phyloP scores from a whole-genome alignment of 2,797 vertebrate species.

The Meriones psammophilus region DNA sequence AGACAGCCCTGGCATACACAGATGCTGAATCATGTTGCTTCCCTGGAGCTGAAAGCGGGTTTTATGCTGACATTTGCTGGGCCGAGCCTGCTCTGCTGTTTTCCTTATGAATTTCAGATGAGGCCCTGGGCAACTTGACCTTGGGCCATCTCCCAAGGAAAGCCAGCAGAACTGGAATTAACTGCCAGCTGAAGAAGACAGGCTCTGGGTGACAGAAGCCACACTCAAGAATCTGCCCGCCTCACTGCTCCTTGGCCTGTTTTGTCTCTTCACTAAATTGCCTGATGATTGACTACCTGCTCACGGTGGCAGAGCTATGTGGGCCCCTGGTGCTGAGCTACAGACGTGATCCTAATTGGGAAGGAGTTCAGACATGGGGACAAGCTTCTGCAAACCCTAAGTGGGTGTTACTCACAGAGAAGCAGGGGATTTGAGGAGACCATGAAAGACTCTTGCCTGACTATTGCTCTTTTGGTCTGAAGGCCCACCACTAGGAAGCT shows the following conservation, averaged over 20 bases:
- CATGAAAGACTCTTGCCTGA: neutral
- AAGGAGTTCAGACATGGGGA: fast-evolving
- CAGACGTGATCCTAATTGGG: fast-evolving
- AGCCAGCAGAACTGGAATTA: neutral
- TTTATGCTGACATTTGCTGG: slow-evolving; percentile 8
- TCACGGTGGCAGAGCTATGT: neutral
- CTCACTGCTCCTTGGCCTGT: too few relatives aligned
- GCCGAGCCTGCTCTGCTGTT: neutral
- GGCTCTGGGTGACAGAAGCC: neutral
- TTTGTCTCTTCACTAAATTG: neutral
- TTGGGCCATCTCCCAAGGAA: neutral
- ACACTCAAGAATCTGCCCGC: neutral
- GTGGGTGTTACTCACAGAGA: neutral
- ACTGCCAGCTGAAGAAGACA: neutral
- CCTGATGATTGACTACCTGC: fast-evolving
- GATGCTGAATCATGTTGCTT: neutral
- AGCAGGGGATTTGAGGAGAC: neutral
- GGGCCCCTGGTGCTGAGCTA: neutral
- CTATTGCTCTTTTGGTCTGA: neutral
- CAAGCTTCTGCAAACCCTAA: neutral
- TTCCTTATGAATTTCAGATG: neutral
- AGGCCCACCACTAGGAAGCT: neutral
- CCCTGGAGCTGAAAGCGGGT: neutral
- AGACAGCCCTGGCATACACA: neutral
- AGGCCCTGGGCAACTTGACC: neutral